Evolutionary conservation across 2,113 vertebrate genomes (phyloP), one percentile per base, ranked within the genome.

Genomic region (Colius striatus): DNA sequence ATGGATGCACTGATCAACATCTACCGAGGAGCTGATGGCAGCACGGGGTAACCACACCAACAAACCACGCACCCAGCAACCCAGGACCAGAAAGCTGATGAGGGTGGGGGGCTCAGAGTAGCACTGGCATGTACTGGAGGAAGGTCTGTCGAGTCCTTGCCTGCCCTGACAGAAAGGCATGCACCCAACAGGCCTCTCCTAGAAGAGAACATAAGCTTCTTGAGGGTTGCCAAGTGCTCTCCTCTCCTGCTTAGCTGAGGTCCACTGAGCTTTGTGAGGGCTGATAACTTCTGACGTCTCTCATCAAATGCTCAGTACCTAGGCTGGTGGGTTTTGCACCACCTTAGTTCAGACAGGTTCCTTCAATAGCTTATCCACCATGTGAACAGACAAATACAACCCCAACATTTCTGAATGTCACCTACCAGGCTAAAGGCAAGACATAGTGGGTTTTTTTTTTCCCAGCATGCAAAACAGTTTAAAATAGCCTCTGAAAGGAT

Each of bases 381-480:
- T 7, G 20, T 5, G 29, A 91, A 82, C 2, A 62, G n/a, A 63
- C 3, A n/a, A 84, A 86, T 13, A 71, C 84, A 55, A 2, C 17
- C 81, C 70, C 79, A 89, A 21, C 36, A 43, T 34, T 90, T 86
- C 88, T 81, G 68, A 45, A 73, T 5, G 5, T 65, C 29, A 81
- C 68, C 92, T 94, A 60, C 68, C 62, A 78, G 34, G 53, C n/a
- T 78, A 96, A 90, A 84, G 51, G 25, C 23, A 94, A 94, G 41
- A 72, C 20, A 73, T 13, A 77, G 48, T 29, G 9, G 3, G 41
- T 70, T 53, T 29, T 38, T 32, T 57, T 58, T 58, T 70, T 21
- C 65, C 76, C 55, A 84, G 68, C 93, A 92, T 96, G 90, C 84
- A 95, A 89, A 90, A 66, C 47, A 91, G 32, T 50, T 89, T 84